These are phyloP conservation scores for Dexiosoma caninum DNA, from an alignment of 2,888 invertebrate genomes.

Conservation along the genomic window DNA sequence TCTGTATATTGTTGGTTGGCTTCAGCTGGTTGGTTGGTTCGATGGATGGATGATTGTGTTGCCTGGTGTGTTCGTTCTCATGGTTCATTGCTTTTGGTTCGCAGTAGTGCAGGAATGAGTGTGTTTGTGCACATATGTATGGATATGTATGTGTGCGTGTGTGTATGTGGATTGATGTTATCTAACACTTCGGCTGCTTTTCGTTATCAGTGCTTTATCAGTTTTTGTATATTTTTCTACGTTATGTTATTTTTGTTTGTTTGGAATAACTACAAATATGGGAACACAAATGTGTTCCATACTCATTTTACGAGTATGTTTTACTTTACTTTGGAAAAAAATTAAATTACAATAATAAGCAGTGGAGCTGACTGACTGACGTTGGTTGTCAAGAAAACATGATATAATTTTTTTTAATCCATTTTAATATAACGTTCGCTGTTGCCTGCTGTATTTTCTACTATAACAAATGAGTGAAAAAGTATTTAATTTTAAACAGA, in stretches of 20 bases:
- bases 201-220: slow-evolving; percentile 76
- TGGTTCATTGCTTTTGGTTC: slow-evolving; percentile 50
- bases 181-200: slow-evolving; percentile 75
- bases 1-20: slow-evolving; percentile 40
- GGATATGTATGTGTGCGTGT: slow-evolving; percentile 37
- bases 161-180: slow-evolving; percentile 71
- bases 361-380: slow-evolving; percentile 29
- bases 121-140: no score
- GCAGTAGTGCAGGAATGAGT: slow-evolving; percentile 32
- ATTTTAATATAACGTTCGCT: slow-evolving; percentile 10
- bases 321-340: slow-evolving; percentile 24
- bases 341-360: slow-evolving; percentile 37
- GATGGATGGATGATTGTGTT: slow-evolving; percentile 19
- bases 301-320: slow-evolving; percentile 47
- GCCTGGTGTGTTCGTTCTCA: slow-evolving; percentile 22
- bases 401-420: slow-evolving; percentile 37
- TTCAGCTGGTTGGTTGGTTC: slow-evolving; percentile 35
- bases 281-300: slow-evolving; percentile 42
- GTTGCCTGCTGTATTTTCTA: neutral
- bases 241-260: slow-evolving; percentile 39
- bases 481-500: neutral
- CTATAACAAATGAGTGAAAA: neutral
- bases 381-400: slow-evolving; percentile 43
- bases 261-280: slow-evolving; percentile 40
- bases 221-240: slow-evolving; percentile 70